Percentiles rank a stretch among this genome's conserved stretches.
Conservation (phyloP, 2,113 vertebrate genomes). For the Bufo gargarizans region DNA sequence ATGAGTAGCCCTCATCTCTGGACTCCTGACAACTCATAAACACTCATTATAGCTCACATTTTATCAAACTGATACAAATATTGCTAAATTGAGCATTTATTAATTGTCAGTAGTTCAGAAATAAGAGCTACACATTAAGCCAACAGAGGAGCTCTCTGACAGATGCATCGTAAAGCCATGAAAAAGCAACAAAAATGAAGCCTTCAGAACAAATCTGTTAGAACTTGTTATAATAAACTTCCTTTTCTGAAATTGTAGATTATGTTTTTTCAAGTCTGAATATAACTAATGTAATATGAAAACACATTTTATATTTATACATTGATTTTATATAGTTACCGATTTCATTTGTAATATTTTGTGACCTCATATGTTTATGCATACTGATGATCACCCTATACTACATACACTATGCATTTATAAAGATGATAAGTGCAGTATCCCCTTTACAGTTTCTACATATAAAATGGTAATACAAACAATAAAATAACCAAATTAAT, state of each 20-base stretch:
- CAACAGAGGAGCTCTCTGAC: too few species aligned
- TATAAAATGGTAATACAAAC: constrained; percentile 18
- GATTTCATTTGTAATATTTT: not conserved
- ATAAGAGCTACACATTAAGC: too few species aligned
- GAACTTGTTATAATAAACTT: not conserved
- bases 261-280: not conserved
- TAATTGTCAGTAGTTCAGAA: too few species aligned
- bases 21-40: too few species aligned
- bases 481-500: constrained; percentile 33
- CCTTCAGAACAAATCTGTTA: not conserved
- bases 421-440: constrained; percentile 1
- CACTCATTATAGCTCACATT: too few species aligned
- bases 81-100: too few species aligned
- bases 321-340: not conserved
- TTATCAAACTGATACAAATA: too few species aligned
- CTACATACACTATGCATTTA: not conserved
- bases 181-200: too few species aligned
- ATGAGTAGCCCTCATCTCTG: too few species aligned
- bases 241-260: not conserved
- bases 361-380: not conserved
- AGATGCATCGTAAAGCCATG: too few species aligned
- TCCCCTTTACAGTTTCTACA: constrained; percentile 3
- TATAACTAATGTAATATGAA: not conserved
- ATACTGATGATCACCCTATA: not conserved
- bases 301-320: not conserved